Base-by-base conservation (phyloP, 92 coral and sea anemone species). In the Epizoanthus rinbou region DNA sequence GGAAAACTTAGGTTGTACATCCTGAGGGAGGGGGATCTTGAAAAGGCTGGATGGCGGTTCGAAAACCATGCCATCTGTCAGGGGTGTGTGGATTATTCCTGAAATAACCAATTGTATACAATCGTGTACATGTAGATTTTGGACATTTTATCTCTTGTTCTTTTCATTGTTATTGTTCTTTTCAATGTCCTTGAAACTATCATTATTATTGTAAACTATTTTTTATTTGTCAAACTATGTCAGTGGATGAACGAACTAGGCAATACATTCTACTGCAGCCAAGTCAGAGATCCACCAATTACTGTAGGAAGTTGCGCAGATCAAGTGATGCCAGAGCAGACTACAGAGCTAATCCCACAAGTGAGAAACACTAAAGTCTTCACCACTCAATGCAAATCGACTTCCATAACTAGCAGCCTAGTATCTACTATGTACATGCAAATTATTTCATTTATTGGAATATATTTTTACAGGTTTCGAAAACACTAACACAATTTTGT, bases 181-280 rank as follows among this genome's bases (percentile, higher is more conserved):
- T 4, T 63, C 68, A 5, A 1, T 60, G 24, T 60, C 25, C 3
- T 60, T 6, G 5, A 59, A 59, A 17, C 5, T 6, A 60, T 25
- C 22, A 19, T 19, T 2, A 72, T 47, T n/a, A 18, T 4, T 17
- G 6, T n/a, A 0, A 16, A 13, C 39, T 37, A 70, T n/a, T n/a
- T 0, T 14, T 47, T 43, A 8, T 15, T 18, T 45, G 0, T 11
- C 22, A 35, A 33, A 14, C 45, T 9, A 15, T 92, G 95, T 93
- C 63, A 56, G 91, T 84, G 92, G 91, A 73, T 88, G 97, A 93
- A 93, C 97, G 94, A 91, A 87, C 89, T 85, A 80, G 69, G 83
- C 88, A 79, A 58, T 85, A 72, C 25, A 59, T 53, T 71, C 92
- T 89, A 59, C 10, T 57, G 85, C 81, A 74, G 78, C 82, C 80